Base-by-base conservation (phyloP, 23 tunicate genomes). In the Halocynthia aurantium region DNA sequence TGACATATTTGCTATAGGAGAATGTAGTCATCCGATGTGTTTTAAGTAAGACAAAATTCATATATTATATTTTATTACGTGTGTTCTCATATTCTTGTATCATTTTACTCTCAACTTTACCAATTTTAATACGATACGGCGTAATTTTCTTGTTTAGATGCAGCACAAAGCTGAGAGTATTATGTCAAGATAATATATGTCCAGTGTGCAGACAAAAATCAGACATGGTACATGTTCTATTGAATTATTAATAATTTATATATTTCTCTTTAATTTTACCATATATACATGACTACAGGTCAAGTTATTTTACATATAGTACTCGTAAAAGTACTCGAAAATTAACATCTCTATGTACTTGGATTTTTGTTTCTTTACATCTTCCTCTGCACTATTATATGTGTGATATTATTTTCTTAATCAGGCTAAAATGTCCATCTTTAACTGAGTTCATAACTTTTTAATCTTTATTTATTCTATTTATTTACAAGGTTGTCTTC, bases 21-120 rank as follows among this genome's bases (percentile, higher is more conserved):
- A 57, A n/a, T 85, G 90, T 54, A 75, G 84, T 50, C 90, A 85
- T 80, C 84, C 90, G 10, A 80, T 85, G 7, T 85, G 90, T 74
- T 85, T 52, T 79, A 85, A 52, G 90, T 85, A 21, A 51, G 79
- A 53, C 2, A 8, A 51, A 57, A 13, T 55, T 71, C 17, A 21
- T 68, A 15, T 68, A 15, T 68, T 21, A 68, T 18, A 11, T 15
- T 68, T 68, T 19, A 11, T 2, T 19, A 18, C 4, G 22, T 11
- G 77, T 56, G 77, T 50, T 44, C 61, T 72, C 5, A 21, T 44
- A 4, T 44, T 72, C n/a, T 67, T 12, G 31, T 20, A 72, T 10
- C 4, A 72, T 58, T 58, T 58, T 4, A 58, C 15, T 58, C n/a
- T 13, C 17, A 15, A 58, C 15, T 58, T 58, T 58, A 20, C 50